Evolutionary conservation across 2,888 invertebrate species (phyloP), one percentile per base, ranked within the genome.

Genomic region (Stramonita haemastoma): DNA sequence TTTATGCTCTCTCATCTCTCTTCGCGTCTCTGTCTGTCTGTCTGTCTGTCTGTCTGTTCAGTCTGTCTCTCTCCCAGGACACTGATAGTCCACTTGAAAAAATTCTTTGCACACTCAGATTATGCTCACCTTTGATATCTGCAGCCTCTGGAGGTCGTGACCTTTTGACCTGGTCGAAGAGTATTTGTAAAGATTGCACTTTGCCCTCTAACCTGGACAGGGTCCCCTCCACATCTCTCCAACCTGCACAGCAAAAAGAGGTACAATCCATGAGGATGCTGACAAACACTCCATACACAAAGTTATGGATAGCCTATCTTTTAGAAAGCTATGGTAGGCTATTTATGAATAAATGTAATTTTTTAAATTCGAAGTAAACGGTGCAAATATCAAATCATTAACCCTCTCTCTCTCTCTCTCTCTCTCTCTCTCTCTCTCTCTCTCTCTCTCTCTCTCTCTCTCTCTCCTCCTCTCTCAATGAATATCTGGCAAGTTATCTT

Each of bases 201-300:
- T 97, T 97, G 88, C 97, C 98, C 92, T 97, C 97, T 91, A 98
- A 97, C 91, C 97, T 96, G 84, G 97, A 96, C 92, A 97, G 97
- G 29, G 97, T 97, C 89, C 97, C 97, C 89, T 98, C 97, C 60
- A 98, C 97, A 95, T 98, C 98, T 88, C 98, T 97, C 98, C 98
- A 98, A 95, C 97, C 98, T 98, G 93, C 60, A 66, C 36, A 22
- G 34, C 13, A 32, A 86, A 86, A 17, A 34, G 8, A 26, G 26
- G 29, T 66, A n/a, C n/a, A 46, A 46, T 8, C 46, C 46, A 46
- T 46, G 46, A 46, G 46, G 46, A 46, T 46, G 46, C 46, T 46
- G 46, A 46, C 46, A 2, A 46, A 46, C 46, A 46, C 46, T 46
- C 46, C 8, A 46, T 46, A 46, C 8, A 46, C 46, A 8, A 46